Evolutionary conservation across 2,797 vertebrate genomes (phyloP).

Genomic region (Falco concolor): DNA sequence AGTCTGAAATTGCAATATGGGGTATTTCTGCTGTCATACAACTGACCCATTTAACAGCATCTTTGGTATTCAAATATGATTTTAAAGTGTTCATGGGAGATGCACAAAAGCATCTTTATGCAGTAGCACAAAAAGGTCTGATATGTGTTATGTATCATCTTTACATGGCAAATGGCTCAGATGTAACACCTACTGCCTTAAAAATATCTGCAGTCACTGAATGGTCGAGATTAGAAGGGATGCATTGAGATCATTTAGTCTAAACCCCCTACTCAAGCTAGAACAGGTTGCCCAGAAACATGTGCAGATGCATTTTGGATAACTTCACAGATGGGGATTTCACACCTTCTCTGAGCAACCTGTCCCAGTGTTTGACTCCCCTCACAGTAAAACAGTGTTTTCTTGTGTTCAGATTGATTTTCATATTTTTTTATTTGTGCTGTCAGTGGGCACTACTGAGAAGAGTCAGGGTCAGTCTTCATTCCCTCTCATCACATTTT

Average conservation of each 20-base stretch:
- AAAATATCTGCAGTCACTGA: not conserved
- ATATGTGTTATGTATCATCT: not conserved
- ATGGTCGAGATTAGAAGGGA: no score
- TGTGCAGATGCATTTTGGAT: not conserved
- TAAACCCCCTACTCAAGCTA: not conserved
- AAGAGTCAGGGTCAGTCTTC: not conserved
- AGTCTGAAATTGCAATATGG: not conserved
- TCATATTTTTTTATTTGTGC: not conserved
- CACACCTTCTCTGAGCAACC: no score
- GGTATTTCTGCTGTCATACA: not conserved
- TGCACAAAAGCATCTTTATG: not conserved
- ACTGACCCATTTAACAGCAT: not conserved
- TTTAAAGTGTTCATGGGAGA: not conserved
- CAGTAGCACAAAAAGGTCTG: not conserved
- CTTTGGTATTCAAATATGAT: not conserved
- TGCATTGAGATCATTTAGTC: not conserved
- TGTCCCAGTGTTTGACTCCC: not conserved
- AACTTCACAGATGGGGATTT: not conserved
- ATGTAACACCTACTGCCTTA: not conserved
- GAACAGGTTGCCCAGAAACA: not conserved
- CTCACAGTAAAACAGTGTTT: not conserved
- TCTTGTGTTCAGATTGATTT: not conserved
- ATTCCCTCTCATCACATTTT: not conserved
- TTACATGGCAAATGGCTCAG: not conserved
- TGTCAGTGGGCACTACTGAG: not conserved